phyloP scores from a whole-genome alignment of 2,888 invertebrate genomes.

The Charanyca ferruginea region DNA sequence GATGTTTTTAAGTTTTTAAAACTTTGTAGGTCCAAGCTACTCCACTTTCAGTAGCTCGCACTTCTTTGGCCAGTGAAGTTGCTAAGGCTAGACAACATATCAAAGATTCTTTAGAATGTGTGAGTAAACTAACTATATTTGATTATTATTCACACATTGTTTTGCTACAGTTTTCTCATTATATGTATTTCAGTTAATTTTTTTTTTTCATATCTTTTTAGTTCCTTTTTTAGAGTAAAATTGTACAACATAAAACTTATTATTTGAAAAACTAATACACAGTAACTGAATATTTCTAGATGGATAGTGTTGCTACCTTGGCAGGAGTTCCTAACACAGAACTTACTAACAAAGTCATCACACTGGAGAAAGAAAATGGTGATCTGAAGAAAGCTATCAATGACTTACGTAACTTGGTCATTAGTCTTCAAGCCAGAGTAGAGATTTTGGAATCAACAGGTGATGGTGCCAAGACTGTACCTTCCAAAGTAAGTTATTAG shows the following conservation, averaged over 20 bases:
- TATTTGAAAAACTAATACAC: not conserved
- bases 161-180: constrained; percentile 30
- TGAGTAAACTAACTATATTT: constrained; percentile 86
- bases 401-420: constrained; percentile 85
- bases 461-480: constrained; percentile 68
- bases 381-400: constrained; percentile 87
- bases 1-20: constrained; percentile 59
- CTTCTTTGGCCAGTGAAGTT: constrained; percentile 95
- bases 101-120: constrained; percentile 94
- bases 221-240: constrained; percentile 6
- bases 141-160: constrained; percentile 70
- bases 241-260: not conserved
- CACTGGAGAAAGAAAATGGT: constrained; percentile 91
- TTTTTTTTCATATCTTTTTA: not conserved
- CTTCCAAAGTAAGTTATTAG: constrained; percentile 74
- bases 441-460: constrained; percentile 80
- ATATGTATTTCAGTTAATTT: constrained; percentile 18
- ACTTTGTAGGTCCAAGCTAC: constrained; percentile 81
- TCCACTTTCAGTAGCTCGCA: constrained; percentile 84
- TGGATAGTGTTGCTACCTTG: constrained; percentile 92
- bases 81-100: constrained; percentile 97
- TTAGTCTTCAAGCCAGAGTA: constrained; percentile 87
- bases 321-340: constrained; percentile 91
- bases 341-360: constrained; percentile 88
- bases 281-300: constrained; percentile 83